phyloP scores from a whole-genome alignment of 2,888 invertebrate species.

The Xestia rhomboidea region DNA sequence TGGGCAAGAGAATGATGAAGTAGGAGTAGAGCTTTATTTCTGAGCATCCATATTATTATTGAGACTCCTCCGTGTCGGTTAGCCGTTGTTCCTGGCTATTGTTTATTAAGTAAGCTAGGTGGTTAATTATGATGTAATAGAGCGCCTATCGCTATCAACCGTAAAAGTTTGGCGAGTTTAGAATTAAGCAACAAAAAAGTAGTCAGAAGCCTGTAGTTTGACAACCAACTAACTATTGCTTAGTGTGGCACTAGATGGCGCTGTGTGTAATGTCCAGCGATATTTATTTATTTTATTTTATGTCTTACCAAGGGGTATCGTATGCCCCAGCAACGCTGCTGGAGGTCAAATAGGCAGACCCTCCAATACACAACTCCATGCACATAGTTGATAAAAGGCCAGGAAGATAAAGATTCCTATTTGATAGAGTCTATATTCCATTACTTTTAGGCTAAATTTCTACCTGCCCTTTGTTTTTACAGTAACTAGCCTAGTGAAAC shows the following conservation, averaged over 20 bases:
- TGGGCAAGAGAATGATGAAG: too few species aligned
- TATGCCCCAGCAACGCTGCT: neutral
- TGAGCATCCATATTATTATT: neutral
- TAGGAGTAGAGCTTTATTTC: neutral
- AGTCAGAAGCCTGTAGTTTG: neutral
- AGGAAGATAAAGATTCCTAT: neutral
- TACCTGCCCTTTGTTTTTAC: neutral
- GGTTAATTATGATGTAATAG: too few species aligned
- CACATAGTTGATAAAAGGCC: neutral
- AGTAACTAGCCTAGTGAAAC: slow-evolving; percentile 21
- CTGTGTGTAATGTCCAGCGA: too few species aligned
- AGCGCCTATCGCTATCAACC: too few species aligned
- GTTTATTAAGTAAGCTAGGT: too few species aligned
- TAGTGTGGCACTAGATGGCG: too few species aligned
- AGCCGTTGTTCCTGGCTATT: neutral
- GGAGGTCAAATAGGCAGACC: neutral
- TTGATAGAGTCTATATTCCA: too few species aligned
- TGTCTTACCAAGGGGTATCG: neutral
- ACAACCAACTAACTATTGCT: too few species aligned
- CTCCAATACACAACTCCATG: neutral
- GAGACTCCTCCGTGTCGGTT: neutral
- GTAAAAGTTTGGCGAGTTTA: too few species aligned
- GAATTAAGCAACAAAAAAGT: too few species aligned
- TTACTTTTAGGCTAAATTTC: neutral
- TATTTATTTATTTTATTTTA: too few species aligned